Base-by-base conservation (phyloP, 2,113 vertebrate species). In the Brachirus orientalis region DNA sequence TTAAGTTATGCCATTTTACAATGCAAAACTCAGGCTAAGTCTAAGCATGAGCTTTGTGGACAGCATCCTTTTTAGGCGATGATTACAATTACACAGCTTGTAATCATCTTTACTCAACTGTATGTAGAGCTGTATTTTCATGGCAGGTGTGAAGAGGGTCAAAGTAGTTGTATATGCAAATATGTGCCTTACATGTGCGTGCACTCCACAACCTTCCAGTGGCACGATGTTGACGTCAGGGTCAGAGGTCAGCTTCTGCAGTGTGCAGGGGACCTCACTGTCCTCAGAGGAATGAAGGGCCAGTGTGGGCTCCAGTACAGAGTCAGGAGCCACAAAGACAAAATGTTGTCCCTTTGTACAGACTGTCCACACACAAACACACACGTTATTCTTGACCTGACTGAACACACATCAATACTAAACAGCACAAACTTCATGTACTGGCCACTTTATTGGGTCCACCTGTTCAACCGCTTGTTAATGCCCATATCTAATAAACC, bases 141-240 rank as follows among this genome's bases (percentile, higher is more conserved):
- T n/a, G 16, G 14, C 43, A 44, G 16, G 43, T n/a, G 5, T n/a
- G 43, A 44, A 44, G 14, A n/a, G 14, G 6, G 43, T 6, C 8
- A 28, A 28, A 28, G 28, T 28, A 6, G 10, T 43, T 13, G 10
- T 14, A 8, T 22, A 22, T 8, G 12, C n/a, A 8, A 50, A 4
- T 19, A 1, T 0, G 33, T 12, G 22, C 16, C 82, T 88, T 64
- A 89, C 88, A 5, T 65, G 72, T 69, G 53, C 66, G 40, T 44
- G 84, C 8, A 83, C 73, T 46, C 77, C 80, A 36, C 89, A 91
- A 57, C 66, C 81, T 0, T 82, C 72, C 61, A 84, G 62, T 4
- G 77, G 82, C 11, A 86, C 63, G 8, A 50, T n/a, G 74, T 85
- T 82, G 56, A 90, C 4, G 20, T 75, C 58, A 6, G 69, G 87